phyloP scores from a whole-genome alignment of 2,797 vertebrate species.

The Muscicapa striata region DNA sequence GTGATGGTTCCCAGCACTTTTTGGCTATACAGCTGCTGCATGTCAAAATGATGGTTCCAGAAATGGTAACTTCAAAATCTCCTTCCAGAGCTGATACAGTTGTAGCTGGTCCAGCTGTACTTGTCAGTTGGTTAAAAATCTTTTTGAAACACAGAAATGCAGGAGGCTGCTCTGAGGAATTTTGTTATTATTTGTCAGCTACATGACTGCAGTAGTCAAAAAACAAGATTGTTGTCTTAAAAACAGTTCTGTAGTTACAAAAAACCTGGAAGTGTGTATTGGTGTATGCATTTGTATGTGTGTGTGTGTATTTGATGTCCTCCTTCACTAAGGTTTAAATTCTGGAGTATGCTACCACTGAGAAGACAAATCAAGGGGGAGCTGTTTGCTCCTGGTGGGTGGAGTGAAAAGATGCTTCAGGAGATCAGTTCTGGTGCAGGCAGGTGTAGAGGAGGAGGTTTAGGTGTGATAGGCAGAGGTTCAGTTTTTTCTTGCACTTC shows the following conservation, averaged over 20 bases:
- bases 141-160: neutral
- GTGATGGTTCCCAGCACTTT: neutral
- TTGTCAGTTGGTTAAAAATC: neutral
- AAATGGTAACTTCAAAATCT: neutral
- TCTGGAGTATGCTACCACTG: neutral
- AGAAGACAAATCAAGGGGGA: neutral
- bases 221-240: neutral
- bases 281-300: too few relatives aligned
- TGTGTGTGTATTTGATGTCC: neutral
- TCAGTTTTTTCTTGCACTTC: neutral
- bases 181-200: neutral
- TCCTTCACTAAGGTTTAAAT: neutral
- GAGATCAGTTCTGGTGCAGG: fast-evolving
- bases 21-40: neutral
- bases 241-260: neutral
- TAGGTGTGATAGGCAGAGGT: neutral
- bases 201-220: neutral
- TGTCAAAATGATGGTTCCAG: neutral
- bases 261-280: neutral
- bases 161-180: neutral
- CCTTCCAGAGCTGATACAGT: neutral
- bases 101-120: neutral
- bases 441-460: neutral
- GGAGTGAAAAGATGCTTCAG: neutral
- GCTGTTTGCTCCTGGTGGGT: fast-evolving